Conservation (phyloP, 1,140 invertebrate species). For the Microplitis demolitor region DNA sequence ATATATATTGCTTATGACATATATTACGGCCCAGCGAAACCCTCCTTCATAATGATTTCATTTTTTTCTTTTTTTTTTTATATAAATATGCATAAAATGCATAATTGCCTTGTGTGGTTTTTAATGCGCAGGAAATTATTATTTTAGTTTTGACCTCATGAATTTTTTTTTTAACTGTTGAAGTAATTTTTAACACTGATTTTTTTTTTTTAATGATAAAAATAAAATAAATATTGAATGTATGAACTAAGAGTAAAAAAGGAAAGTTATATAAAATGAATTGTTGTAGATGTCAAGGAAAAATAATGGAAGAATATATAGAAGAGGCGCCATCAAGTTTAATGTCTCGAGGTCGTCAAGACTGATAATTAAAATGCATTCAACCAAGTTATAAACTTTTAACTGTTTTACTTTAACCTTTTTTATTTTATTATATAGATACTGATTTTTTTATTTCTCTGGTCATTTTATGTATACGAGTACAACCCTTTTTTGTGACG, state of each 20-base stretch:
- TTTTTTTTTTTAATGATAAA: too few relatives aligned
- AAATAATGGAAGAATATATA: background rate
- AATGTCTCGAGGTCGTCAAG: constrained; percentile 28
- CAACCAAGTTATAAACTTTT: constrained; percentile 45
- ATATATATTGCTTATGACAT: too few relatives aligned
- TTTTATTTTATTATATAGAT: background rate
- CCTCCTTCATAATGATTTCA: background rate
- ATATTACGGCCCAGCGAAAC: too few relatives aligned
- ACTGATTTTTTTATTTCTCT: background rate
- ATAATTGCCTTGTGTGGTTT: constrained; percentile 10
- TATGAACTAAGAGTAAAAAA: background rate
- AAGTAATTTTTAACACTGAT: too few relatives aligned
- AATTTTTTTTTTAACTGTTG: background rate
- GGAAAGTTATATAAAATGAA: background rate
- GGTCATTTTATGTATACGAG: background rate
- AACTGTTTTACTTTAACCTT: background rate
- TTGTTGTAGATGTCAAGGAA: background rate
- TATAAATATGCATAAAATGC: constrained; percentile 1
- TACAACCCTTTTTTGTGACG: constrained; percentile 4
- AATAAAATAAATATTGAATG: background rate
- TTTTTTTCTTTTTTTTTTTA: background rate
- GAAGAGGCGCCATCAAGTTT: background rate
- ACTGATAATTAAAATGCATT: constrained; percentile 49
- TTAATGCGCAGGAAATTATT: background rate
- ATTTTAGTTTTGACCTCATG: background rate